phyloP scores from a whole-genome alignment of 2,797 vertebrate species.

The Philypnodon macrostomus region DNA sequence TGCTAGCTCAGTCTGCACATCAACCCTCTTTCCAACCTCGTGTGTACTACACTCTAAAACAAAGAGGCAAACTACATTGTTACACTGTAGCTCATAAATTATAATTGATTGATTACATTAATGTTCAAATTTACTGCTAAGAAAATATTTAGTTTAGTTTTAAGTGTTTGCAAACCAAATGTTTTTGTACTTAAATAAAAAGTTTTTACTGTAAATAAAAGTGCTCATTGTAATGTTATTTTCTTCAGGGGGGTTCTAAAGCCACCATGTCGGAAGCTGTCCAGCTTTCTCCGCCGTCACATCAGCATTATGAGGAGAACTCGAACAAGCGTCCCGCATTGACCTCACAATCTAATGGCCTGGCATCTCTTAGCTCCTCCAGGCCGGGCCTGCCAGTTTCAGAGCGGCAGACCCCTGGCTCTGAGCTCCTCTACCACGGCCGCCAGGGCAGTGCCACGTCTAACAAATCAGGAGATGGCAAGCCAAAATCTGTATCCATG shows the following conservation, averaged over 20 bases:
- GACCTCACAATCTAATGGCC: constrained; percentile 93
- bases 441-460: constrained; percentile 89
- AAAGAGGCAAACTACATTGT: too few relatives aligned
- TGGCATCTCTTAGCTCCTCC: constrained; percentile 76
- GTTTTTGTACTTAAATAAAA: too few relatives aligned
- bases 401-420: constrained; percentile 81
- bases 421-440: constrained; percentile 78
- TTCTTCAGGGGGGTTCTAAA: constrained; percentile 85
- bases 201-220: background rate
- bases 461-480: constrained; percentile 87
- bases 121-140: too few relatives aligned
- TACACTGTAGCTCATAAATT: too few relatives aligned
- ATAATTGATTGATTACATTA: too few relatives aligned
- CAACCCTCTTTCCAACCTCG: too few relatives aligned
- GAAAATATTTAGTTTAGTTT: too few relatives aligned
- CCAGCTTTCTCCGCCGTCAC: constrained; percentile 82
- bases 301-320: constrained; percentile 94
- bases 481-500: constrained; percentile 80
- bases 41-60: too few relatives aligned
- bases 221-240: background rate
- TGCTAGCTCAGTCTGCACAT: too few relatives aligned
- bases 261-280: constrained; percentile 90
- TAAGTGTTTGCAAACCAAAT: too few relatives aligned
- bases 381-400: constrained; percentile 81
- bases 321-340: constrained; percentile 92